Evolutionary conservation across 2,888 invertebrate species (phyloP), one percentile per base, ranked within the genome.

Genomic region (Priocnemis perturbator): DNA sequence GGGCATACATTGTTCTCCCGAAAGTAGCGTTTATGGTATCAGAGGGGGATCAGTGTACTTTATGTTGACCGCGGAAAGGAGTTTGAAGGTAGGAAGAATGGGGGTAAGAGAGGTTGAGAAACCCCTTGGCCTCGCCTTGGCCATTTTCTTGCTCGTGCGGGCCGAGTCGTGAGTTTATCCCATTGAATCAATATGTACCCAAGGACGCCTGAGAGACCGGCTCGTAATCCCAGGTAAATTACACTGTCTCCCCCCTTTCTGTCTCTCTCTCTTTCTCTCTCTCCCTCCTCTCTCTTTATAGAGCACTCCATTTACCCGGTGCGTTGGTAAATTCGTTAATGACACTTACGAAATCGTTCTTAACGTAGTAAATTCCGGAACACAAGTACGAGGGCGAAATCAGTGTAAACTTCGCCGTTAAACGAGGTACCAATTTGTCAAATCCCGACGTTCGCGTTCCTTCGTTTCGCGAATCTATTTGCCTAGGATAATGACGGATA

Each of bases 231-330:
- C 50, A 50, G 20, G 50, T 20, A 57, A 58, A 58, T 58, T 44
- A 15, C 21, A 19, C 50, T 50, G 11, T 50, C 3, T 50, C 50
- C n/a, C 50, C 14, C 15, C 19, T 9, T 14, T 50, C 17, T 17
- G 11, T 11, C 26, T 56, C 56, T 57, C n/a, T 45, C 44, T 50
- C 19, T 37, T 26, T 20, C 30, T 14, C 30, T 60, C 44, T 44
- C 58, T 58, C 58, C 7, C 20, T 20, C 20, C 55, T 60, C 60
- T 15, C 61, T 61, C 52, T 56, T 53, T 56, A n/a, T 59, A 45
- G 71, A 50, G 17, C 50, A 50, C 50, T 17, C 50, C 50, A 50
- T 19, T 50, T 17, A 19, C 50, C 9, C 50, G 50, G 17, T 19
- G 50, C 50, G 17, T 19, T 50, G 19, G 37, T 37, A 37, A 37